Evolutionary conservation across 2,113 vertebrate genomes (phyloP).

Genomic region (Antennarius striatus): DNA sequence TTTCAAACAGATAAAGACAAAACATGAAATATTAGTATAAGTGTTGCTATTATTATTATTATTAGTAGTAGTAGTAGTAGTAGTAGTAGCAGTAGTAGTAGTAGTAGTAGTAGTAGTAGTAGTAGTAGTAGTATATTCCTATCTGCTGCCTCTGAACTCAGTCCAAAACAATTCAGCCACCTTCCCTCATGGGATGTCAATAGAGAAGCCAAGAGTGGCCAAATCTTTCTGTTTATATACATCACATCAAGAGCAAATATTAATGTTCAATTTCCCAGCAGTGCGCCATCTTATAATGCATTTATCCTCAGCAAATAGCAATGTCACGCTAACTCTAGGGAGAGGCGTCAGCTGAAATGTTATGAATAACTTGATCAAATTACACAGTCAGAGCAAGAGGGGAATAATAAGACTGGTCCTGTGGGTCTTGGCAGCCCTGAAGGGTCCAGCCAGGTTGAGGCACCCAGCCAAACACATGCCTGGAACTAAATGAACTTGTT

Average conservation of each 20-base stretch:
- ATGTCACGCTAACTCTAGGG: conserved; percentile 75
- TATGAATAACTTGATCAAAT: conserved; percentile 81
- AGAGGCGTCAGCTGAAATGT: conserved; percentile 72
- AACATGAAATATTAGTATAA: conserved; percentile 66
- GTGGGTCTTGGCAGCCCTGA: conserved; percentile 33
- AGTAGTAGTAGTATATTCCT: too few relatives aligned
- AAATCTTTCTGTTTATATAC: conserved; percentile 76
- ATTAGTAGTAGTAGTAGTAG: too few relatives aligned
- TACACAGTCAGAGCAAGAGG: conserved; percentile 71
- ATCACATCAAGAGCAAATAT: conserved; percentile 77
- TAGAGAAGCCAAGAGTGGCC: conserved; percentile 62
- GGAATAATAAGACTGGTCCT: conserved; percentile 68
- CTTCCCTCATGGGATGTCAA: conserved; percentile 53
- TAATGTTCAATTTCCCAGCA: conserved; percentile 78
- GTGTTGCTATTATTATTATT: too few relatives aligned
- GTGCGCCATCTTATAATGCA: conserved; percentile 73
- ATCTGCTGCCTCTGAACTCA: conserved; percentile 51
- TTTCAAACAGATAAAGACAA: conserved; percentile 62
- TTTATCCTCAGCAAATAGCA: conserved; percentile 80
- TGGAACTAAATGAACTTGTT: conserved; percentile 72
- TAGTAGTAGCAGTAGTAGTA: too few relatives aligned
- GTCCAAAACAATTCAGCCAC: conserved; percentile 38
- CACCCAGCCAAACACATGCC: conserved; percentile 62
- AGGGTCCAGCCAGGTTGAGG: conserved; percentile 63
- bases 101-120: too few relatives aligned